phyloP scores from a whole-genome alignment of 2,797 vertebrate genomes.

The Natrix natrix region DNA sequence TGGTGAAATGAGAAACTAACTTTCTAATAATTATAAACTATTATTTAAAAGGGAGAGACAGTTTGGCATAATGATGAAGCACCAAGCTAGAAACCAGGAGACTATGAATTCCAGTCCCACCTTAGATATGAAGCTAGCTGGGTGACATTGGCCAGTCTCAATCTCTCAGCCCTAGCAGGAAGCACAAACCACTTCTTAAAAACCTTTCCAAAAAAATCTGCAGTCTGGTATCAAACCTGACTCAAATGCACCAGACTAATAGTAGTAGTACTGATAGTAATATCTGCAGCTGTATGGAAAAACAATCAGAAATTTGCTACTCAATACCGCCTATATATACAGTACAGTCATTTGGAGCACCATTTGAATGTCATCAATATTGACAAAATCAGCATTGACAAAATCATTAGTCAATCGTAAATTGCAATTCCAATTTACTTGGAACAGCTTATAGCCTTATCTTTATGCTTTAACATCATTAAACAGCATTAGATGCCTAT shows the following conservation, averaged over 20 bases:
- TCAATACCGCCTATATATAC: not conserved
- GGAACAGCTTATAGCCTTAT: not conserved
- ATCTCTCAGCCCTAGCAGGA: not conserved
- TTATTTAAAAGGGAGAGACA: not conserved
- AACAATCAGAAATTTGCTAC: not conserved
- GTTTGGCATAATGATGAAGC: not conserved
- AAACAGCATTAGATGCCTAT: not conserved
- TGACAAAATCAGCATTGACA: not conserved
- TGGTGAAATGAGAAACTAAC: not conserved
- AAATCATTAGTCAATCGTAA: not conserved
- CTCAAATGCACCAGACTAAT: not conserved
- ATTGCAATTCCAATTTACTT: not conserved
- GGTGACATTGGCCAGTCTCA: not conserved
- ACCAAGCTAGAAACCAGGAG: not conserved
- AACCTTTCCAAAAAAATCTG: not conserved
- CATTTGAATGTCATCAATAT: not conserved
- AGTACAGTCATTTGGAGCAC: not conserved
- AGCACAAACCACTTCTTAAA: not conserved
- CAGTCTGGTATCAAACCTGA: not conserved
- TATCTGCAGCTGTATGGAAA: not conserved
- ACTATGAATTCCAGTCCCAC: not conserved
- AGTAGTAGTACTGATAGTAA: not conserved
- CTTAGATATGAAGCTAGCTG: not conserved
- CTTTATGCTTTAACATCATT: not conserved
- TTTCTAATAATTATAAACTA: not conserved